A percentile compares a stretch with the other conserved stretches of the same genome.
phyloP scores from a whole-genome alignment of 2,888 invertebrate genomes.

The Sympetrum striolatum region DNA sequence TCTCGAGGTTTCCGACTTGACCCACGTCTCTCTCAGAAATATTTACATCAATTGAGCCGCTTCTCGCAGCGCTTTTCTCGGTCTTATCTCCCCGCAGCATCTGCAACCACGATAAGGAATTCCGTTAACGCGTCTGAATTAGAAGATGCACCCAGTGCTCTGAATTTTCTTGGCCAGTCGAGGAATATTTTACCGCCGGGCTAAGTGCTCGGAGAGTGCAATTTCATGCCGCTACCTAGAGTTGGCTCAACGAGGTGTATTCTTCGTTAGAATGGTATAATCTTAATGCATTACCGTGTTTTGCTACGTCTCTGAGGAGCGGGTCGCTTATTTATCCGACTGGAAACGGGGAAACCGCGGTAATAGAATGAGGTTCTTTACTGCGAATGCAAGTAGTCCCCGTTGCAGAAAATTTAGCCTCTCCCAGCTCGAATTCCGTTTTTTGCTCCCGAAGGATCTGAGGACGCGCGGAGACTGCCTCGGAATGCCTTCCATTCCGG shows the following conservation, averaged over 20 bases:
- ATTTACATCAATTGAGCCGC: too few species aligned
- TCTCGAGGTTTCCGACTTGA: too few species aligned
- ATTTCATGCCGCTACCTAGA: background rate
- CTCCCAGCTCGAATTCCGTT: background rate
- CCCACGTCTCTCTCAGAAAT: too few species aligned
- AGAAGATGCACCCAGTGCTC: too few species aligned
- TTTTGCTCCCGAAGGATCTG: background rate
- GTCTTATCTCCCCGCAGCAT: too few species aligned
- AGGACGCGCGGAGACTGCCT: too few species aligned
- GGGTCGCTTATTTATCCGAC: background rate
- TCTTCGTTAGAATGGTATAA: background rate
- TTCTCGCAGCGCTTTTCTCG: too few species aligned
- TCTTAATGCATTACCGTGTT: constrained; percentile 6
- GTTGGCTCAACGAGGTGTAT: constrained; percentile 14
- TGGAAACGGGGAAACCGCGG: background rate
- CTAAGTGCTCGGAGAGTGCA: constrained; percentile 15
- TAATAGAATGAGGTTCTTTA: background rate
- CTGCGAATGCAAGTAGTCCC: background rate
- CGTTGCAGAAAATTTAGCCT: background rate
- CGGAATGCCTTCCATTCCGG: too few species aligned
- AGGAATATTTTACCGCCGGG: background rate
- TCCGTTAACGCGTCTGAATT: too few species aligned
- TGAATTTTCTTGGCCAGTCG: background rate
- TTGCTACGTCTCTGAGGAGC: background rate
- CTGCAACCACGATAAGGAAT: too few species aligned